Conservation (phyloP, 2,797 vertebrate genomes). For the Hippocampus kuda region DNA sequence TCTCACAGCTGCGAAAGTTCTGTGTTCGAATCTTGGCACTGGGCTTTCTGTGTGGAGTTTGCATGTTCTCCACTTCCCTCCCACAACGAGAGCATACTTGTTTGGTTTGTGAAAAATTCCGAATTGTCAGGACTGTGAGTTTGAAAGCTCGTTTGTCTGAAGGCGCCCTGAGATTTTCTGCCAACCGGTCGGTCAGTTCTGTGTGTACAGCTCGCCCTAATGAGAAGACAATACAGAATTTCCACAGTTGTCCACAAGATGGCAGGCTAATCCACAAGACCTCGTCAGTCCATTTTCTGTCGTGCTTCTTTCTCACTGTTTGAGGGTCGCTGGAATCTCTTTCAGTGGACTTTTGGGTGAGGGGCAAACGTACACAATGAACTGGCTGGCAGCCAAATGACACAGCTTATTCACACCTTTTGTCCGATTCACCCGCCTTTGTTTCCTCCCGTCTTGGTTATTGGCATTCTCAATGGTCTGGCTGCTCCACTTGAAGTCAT, state of each 20-base stretch:
- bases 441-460: neutral
- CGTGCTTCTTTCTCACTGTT: constrained; percentile 1
- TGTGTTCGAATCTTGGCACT: neutral
- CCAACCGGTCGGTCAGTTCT: neutral
- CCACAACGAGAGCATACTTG: neutral
- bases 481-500: neutral
- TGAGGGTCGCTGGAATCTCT: neutral
- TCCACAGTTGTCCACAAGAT: constrained; percentile 48
- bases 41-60: neutral
- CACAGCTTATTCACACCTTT: constrained; percentile 1
- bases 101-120: neutral
- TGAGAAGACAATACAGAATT: constrained; percentile 12
- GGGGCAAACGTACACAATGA: neutral
- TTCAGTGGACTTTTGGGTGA: neutral
- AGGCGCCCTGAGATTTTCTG: neutral
- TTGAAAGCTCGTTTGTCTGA: neutral
- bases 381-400: neutral
- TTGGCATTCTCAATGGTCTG: neutral
- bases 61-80: neutral
- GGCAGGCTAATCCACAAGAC: constrained; percentile 51
- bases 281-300: neutral
- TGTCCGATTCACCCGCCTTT: neutral
- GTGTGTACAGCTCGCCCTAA: neutral
- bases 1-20: neutral
- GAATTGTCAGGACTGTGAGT: neutral